A percentile compares a stretch with the other conserved stretches of the same genome.
Evolutionary conservation across 2,797 vertebrate genomes (phyloP).

Genomic region (Muraenolepis orangiensis): DNA sequence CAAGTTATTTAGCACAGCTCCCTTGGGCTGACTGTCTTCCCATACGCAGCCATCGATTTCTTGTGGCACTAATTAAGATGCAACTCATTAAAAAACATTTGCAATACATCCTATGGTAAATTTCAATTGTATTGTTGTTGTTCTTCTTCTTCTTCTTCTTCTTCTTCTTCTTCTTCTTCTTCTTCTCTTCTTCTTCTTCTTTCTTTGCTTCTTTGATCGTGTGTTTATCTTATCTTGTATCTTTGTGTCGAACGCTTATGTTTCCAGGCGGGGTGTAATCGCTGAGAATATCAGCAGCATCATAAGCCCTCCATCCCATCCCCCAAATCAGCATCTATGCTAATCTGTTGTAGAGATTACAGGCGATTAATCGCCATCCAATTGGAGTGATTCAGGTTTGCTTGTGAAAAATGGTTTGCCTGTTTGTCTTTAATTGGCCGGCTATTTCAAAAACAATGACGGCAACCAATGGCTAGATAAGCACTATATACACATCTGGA

Average conservation of each 20-base stretch:
- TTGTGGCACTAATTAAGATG: conserved; percentile 74
- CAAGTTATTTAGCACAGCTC: conserved; percentile 64
- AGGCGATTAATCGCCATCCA: neutral
- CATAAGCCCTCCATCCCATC: conserved; percentile 14
- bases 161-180: neutral
- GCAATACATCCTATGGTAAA: conserved; percentile 52
- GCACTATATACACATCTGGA: neutral
- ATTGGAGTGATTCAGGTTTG: neutral
- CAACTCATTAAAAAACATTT: conserved; percentile 70
- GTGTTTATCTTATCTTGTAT: conserved; percentile 36
- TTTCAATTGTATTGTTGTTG: conserved; percentile 20
- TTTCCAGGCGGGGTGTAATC: conserved; percentile 25
- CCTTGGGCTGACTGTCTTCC: conserved; percentile 57
- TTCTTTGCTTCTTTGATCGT: conserved; percentile 40
- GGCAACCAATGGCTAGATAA: conserved; percentile 8
- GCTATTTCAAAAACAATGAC: neutral
- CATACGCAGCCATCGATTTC: conserved; percentile 67
- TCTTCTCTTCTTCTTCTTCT: neutral
- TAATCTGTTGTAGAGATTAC: neutral
- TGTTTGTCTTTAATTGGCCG: conserved; percentile 16
- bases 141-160: conserved; percentile 15
- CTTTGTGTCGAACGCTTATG: neutral
- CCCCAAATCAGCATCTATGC: neutral
- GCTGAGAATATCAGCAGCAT: conserved; percentile 22
- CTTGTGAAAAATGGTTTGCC: neutral